Evolutionary conservation across 2,888 invertebrate species (phyloP), one percentile per base, ranked within the genome.

Genomic region (Rhyacophila evoluta): DNA sequence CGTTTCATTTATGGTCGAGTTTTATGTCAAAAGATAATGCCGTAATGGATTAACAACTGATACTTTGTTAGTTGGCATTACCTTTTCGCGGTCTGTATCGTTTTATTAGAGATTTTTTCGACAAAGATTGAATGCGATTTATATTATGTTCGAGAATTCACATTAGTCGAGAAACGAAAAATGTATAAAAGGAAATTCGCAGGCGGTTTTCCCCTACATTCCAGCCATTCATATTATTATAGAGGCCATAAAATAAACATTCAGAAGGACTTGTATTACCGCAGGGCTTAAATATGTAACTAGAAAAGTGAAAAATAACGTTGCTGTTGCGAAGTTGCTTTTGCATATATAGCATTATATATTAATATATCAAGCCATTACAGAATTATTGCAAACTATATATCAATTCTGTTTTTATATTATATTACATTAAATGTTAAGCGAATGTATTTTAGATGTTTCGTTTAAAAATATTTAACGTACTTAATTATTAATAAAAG

Each of bases 11-110:
- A 75, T 68, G 79, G 39, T 67, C 37, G 72, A 37, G 29, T 80
- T 80, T 79, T 74, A 80, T 80, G 79, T 55, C 68, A 41, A 25
- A 38, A 77, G 68, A 38, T 77, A 77, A 75, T 39, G 39, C 8
- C 38, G 37, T 55, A 77, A 80, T 77, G 77, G 77, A 77, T 80
- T 77, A 80, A 80, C 74, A 72, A 77, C 68, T 77, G 69, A 80
- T 74, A 78, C 39, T 19, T 72, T 67, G 19, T n/a, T 36, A 19
- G 36, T 72, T 10, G 12, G 0, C 67, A 72, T 27, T 72, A 38
- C 77, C 67, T 19, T 55, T 77, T 33, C 33, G 15, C 28, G 28
- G 38, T 27, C 15, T 10, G 38, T 55, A 55, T 37, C 12, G 19
- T 28, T 19, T 68, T 70, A 69, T 28, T 70, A n/a, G 28, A 28